phyloP scores from a whole-genome alignment of 2,113 vertebrate genomes.

The Rhodinocichla rosea region DNA sequence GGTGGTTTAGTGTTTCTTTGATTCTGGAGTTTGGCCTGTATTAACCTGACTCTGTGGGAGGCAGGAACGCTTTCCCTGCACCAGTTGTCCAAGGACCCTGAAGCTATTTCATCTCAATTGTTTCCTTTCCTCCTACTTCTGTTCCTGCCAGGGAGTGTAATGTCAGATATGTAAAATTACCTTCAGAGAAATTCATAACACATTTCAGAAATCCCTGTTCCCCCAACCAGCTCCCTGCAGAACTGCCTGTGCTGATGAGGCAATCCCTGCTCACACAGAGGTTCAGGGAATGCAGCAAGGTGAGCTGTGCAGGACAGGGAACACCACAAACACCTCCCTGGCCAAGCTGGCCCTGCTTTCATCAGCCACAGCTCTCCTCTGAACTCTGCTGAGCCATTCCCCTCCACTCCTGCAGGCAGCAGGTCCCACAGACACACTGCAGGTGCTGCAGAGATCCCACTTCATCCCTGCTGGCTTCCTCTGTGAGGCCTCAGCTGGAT shows the following conservation, averaged over 20 bases:
- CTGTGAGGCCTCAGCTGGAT: fast-evolving
- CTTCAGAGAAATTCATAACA: neutral
- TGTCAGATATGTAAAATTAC: neutral
- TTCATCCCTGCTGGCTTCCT: neutral
- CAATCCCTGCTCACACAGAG: neutral
- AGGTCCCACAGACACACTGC: neutral
- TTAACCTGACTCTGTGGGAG: slow-evolving; percentile 1
- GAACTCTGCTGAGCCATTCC: neutral
- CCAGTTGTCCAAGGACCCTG: neutral
- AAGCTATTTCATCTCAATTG: neutral
- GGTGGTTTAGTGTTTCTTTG: neutral
- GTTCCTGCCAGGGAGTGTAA: neutral
- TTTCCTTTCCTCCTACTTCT: slow-evolving; percentile 23
- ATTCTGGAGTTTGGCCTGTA: neutral
- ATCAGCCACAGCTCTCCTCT: neutral
- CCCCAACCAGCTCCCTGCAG: neutral
- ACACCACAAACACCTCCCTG: neutral
- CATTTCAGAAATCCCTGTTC: neutral
- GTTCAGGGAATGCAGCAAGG: neutral
- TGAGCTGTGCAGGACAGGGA: neutral
- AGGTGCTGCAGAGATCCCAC: neutral
- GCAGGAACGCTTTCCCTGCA: neutral
- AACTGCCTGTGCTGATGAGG: neutral
- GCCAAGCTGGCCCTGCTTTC: neutral
- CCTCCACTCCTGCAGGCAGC: neutral